Base-by-base conservation (phyloP, 2,888 invertebrate species). In the Chymomyza caudatula region DNA sequence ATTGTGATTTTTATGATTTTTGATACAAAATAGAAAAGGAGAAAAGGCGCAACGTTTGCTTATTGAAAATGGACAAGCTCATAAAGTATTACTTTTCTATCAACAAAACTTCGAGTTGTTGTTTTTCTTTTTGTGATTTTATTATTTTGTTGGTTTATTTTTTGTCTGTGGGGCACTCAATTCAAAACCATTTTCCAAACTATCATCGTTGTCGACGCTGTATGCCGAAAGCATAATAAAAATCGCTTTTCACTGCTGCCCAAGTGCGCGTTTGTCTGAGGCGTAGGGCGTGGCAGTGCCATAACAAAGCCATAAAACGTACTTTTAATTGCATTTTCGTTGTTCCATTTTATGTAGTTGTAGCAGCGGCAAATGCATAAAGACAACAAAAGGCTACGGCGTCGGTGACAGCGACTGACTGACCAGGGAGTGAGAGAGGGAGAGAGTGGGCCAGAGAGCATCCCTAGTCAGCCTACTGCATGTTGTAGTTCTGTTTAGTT, bases 301-400 rank as follows among this genome's bases (percentile, higher is more conserved):
- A 84, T 84, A 86, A 84, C 83, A 89, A 89, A 88, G 88, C 88
- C 86, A 89, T 89, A 89, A 89, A 89, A 89, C 87, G 89, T 88
- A 89, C 81, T 89, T 89, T 89, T 89, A 89, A 89, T 89, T 89
- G 89, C 89, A 88, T 89, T 89, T 89, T 87, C 88, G 89, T 88
- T 88, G 86, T 88, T 78, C 84, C 88, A 86, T 87, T 88, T 88
- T 87, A 85, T 87, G 79, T 78, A 87, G 88, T 88, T 87, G 81
- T 37, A 37, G 29, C 29, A 86, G 85, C 44, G 63, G 71, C 64
- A 71, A 85, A 86, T 87, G 86, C 82, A 82, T 83, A 79, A 82
- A 82, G 85, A 77, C 83, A 83, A 85, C 83, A 86, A 85, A 70
- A 71, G 66, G 64, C 65, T 65, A 65, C 67, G 55, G 22, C 42